phyloP scores from a whole-genome alignment of 2,797 vertebrate genomes.

The Esox lucius region DNA sequence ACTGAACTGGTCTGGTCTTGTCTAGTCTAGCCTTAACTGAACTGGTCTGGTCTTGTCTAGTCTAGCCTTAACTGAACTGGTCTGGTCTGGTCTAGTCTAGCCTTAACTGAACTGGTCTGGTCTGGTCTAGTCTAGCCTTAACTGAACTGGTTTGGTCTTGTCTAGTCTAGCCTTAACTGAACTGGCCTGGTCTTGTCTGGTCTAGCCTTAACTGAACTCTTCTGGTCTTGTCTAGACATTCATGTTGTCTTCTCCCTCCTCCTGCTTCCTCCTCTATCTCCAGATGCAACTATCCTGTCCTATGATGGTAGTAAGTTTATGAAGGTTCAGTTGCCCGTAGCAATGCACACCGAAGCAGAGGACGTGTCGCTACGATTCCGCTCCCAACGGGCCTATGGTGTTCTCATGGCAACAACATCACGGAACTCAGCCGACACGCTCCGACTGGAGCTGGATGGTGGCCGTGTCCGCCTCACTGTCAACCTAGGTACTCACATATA shows the following conservation, averaged over 20 bases:
- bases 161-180: too few species aligned
- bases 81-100: slow-evolving; percentile 12
- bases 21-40: too few species aligned
- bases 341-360: slow-evolving; percentile 98
- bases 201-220: slow-evolving; percentile 9
- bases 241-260: slow-evolving; percentile 6
- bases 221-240: slow-evolving; percentile 16
- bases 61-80: slow-evolving; percentile 1
- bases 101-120: background rate
- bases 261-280: slow-evolving; percentile 9
- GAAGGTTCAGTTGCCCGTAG: slow-evolving; percentile 97
- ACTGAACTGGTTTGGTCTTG: slow-evolving; percentile 24
- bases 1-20: slow-evolving; percentile 24
- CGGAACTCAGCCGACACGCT: slow-evolving; percentile 96
- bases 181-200: background rate
- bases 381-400: slow-evolving; percentile 94
- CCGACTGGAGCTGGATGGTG: slow-evolving; percentile 93
- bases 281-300: slow-evolving; percentile 96
- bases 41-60: background rate
- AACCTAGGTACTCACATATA: slow-evolving; percentile 89
- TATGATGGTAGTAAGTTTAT: slow-evolving; percentile 99
- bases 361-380: slow-evolving; percentile 95
- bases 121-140: background rate
- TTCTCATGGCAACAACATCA: slow-evolving; percentile 98
- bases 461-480: slow-evolving; percentile 96